Evolutionary conservation across 2,797 vertebrate species (phyloP), one percentile per base, ranked within the genome.

Genomic region (Poeciliopsis paucimaculata): DNA sequence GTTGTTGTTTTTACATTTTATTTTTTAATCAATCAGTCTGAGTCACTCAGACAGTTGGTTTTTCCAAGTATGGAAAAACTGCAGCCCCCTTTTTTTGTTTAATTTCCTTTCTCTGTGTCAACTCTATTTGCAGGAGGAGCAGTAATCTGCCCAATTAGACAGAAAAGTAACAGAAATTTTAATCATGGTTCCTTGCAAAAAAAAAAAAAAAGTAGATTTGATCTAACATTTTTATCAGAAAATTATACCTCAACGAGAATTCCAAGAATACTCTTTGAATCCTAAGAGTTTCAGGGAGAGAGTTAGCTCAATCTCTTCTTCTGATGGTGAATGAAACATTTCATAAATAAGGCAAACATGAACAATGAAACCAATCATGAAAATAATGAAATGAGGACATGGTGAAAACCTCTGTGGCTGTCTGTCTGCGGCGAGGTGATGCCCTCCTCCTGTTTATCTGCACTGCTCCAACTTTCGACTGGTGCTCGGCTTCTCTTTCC

Each of bases 51-150:
- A 95, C 92, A 93, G 91, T 97, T 97, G 76, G 94, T 96, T 96
- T 96, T 95, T 93, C 93, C 94, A 91, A 96, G 95, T 95, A 92
- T 96, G 92, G 64, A 94, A 94, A 96, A 95, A 89, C 91, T 95
- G 94, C 26, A 49, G 96, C 94, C 28, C 28, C 28, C 94, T 90
- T 90, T 95, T 95, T 92, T 88, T 88, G 80, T 87, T 93, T 84
- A 51, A 81, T 84, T 87, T 81, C 76, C 31, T 81, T 91, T 90
- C 77, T 84, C 84, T 71, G 90, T 85, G 73, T 91, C 79, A 90
- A 88, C 88, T 92, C 87, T 90, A 84, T 53, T 82, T 78, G 57
- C 88, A 92, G 92, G 92, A 92, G 93, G 93, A 92, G 90, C 79
- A 73, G 49, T 87, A 78, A 78, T 91, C 86, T 82, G 73, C 62